phyloP scores from a whole-genome alignment of 2,888 invertebrate genomes.

The Ophioninae sp. region DNA sequence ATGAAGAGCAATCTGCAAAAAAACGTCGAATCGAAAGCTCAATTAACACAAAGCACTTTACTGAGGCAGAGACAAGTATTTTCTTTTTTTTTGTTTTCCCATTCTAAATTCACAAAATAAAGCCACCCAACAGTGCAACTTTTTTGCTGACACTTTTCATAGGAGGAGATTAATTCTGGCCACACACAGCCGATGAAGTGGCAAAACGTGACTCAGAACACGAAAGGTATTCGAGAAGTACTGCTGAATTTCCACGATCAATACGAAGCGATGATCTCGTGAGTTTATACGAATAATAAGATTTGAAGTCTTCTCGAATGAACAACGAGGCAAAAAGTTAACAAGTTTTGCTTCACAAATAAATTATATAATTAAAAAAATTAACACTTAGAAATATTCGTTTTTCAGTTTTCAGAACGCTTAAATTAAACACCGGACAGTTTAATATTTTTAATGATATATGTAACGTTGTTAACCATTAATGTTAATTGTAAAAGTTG shows the following conservation, averaged over 20 bases:
- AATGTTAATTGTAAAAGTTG: too few relatives aligned
- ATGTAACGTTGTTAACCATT: too few relatives aligned
- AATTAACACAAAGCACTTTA: conserved; percentile 59
- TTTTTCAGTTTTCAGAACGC: too few relatives aligned
- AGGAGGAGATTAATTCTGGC: conserved; percentile 50
- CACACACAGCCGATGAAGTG: conserved; percentile 38
- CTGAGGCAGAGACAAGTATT: conserved; percentile 62
- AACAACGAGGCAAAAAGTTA: too few relatives aligned
- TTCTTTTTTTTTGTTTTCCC: neutral
- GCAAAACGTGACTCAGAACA: conserved; percentile 46
- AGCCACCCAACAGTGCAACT: too few relatives aligned
- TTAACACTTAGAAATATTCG: too few relatives aligned
- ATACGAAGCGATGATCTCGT: conserved; percentile 74
- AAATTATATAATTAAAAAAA: too few relatives aligned
- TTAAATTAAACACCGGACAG: too few relatives aligned
- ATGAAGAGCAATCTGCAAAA: conserved; percentile 54
- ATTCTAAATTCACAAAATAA: neutral
- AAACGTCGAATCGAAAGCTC: conserved; percentile 34
- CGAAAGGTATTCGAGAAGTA: conserved; percentile 71
- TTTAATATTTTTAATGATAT: too few relatives aligned
- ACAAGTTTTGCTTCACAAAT: too few relatives aligned
- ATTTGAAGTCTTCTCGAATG: too few relatives aligned
- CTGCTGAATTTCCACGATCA: conserved; percentile 73
- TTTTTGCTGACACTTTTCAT: neutral
- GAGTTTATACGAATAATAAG: conserved; percentile 33